phyloP scores from a whole-genome alignment of 1,140 invertebrate genomes.

The Bombus vancouverensis region DNA sequence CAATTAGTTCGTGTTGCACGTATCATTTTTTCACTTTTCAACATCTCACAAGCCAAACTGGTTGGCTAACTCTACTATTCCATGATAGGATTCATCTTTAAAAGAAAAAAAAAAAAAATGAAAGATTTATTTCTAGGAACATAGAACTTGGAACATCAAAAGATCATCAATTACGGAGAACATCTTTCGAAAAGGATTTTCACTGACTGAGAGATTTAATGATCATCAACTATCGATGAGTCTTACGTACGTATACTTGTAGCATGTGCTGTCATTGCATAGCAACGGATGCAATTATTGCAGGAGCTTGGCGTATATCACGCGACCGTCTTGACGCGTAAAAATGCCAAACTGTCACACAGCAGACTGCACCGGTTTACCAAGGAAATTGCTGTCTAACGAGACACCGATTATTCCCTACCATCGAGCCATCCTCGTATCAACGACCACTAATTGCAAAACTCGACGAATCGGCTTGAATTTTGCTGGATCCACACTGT shows the following conservation, averaged over 20 bases:
- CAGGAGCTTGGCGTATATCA: conserved; percentile 27
- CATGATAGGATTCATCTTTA: too few relatives aligned
- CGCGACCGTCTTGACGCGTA: conserved; percentile 51
- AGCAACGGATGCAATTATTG: conserved; percentile 27
- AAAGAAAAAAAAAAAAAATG: too few relatives aligned
- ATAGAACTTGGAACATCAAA: too few relatives aligned
- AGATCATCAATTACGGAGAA: not conserved
- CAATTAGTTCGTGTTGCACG: too few relatives aligned
- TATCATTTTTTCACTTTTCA: too few relatives aligned
- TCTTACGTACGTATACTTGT: not conserved
- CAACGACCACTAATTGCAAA: not conserved
- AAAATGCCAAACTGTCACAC: conserved; percentile 59
- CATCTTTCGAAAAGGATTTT: not conserved
- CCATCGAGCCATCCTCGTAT: too few relatives aligned
- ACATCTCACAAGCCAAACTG: too few relatives aligned
- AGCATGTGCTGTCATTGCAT: not conserved
- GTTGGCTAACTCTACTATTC: too few relatives aligned
- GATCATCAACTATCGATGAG: not conserved
- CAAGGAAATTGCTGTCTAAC: not conserved
- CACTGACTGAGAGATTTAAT: not conserved
- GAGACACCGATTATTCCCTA: conserved; percentile 4
- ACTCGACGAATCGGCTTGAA: not conserved
- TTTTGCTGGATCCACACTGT: not conserved
- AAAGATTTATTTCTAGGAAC: too few relatives aligned
- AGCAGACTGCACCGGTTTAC: conserved; percentile 32